phyloP scores from a whole-genome alignment of 2,888 invertebrate species.

The Drosophila borborema region DNA sequence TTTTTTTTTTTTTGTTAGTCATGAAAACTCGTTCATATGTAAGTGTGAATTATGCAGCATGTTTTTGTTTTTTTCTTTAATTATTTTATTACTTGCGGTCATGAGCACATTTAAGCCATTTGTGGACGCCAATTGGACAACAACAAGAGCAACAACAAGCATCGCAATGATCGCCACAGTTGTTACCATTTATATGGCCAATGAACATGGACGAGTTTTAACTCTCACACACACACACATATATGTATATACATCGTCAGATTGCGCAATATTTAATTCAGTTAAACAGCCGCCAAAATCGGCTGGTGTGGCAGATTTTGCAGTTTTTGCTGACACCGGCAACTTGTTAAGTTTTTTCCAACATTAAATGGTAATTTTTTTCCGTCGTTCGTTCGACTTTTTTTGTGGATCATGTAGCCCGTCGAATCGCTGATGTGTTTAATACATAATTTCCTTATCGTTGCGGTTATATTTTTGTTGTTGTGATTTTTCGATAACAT shows the following conservation, averaged over 20 bases:
- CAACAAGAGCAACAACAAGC: conserved; percentile 33
- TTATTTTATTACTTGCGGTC: conserved; percentile 79
- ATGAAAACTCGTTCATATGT: conserved; percentile 34
- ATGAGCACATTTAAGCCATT: conserved; percentile 80
- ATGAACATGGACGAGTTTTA: conserved; percentile 70
- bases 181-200: conserved; percentile 80
- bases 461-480: conserved; percentile 34
- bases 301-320: conserved; percentile 62
- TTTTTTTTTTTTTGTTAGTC: conserved; percentile 12
- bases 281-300: conserved; percentile 73
- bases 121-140: conserved; percentile 70
- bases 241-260: conserved; percentile 15
- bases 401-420: conserved; percentile 48
- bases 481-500: background rate
- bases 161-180: conserved; percentile 52
- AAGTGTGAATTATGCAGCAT: conserved; percentile 72
- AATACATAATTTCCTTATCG: conserved; percentile 80
- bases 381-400: conserved; percentile 30
- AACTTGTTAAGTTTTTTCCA: conserved; percentile 74
- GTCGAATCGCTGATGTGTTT: conserved; percentile 74
- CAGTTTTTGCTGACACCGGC: conserved; percentile 47
- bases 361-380: conserved; percentile 73
- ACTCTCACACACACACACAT: conserved; percentile 20
- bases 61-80: conserved; percentile 56
- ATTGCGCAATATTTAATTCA: conserved; percentile 79